Evolutionary conservation across 2,113 vertebrate species (phyloP).

Genomic region (Phaethon lepturus): DNA sequence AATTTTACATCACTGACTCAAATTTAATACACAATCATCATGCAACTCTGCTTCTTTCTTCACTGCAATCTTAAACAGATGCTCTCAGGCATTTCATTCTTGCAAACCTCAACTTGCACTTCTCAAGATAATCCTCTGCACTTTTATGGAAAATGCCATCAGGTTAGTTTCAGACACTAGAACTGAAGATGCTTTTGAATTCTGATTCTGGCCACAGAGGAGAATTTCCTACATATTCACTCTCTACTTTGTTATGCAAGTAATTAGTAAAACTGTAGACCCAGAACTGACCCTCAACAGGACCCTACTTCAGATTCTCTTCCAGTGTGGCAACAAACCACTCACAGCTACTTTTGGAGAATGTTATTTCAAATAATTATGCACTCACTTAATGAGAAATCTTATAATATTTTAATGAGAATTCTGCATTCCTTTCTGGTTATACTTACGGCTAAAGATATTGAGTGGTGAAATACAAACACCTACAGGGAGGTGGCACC

Average conservation of each 20-base stretch:
- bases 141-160: not conserved
- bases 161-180: accelerated
- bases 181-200: not conserved
- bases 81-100: not conserved
- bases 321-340: not conserved
- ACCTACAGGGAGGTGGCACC: not conserved
- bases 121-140: not conserved
- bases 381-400: not conserved
- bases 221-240: not conserved
- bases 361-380: not conserved
- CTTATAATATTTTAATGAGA: not conserved
- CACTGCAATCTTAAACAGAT: not conserved
- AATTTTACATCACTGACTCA: not conserved
- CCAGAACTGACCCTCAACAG: not conserved
- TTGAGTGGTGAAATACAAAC: not conserved
- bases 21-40: not conserved
- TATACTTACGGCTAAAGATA: accelerated
- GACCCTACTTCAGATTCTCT: not conserved
- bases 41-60: accelerated
- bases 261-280: not conserved
- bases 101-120: not conserved
- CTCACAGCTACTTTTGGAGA: not conserved
- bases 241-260: not conserved
- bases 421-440: not conserved
- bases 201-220: not conserved